These are phyloP conservation scores for Mimachlamys varia DNA, from an alignment of 2,888 invertebrate species.

Conservation along the genomic window DNA sequence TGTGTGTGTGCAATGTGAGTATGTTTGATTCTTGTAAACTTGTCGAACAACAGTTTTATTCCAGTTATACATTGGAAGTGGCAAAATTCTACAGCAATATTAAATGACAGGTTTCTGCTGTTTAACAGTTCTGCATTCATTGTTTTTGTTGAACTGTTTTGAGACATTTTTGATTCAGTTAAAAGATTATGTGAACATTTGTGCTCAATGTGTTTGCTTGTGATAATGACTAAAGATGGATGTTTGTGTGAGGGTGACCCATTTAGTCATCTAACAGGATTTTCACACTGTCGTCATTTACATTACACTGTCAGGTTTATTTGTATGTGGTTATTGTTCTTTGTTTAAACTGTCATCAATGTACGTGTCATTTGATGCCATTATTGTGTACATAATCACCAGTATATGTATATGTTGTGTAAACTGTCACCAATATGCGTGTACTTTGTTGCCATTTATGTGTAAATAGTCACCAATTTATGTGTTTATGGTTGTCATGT, in stretches of 20 bases:
- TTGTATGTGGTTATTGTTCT: neutral
- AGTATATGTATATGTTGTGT: neutral
- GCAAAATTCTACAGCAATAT: constrained; percentile 12
- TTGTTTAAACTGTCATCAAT: neutral
- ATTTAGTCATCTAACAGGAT: too few relatives aligned
- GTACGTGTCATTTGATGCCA: neutral
- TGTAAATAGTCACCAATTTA: neutral
- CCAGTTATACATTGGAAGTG: neutral
- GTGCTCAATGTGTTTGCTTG: neutral
- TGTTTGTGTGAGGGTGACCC: neutral
- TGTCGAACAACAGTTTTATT: neutral
- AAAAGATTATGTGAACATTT: neutral
- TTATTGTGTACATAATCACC: neutral
- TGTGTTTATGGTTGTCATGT: neutral
- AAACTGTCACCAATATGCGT: neutral
- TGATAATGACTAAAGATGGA: neutral
- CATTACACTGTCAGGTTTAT: too few relatives aligned
- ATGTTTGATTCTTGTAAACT: neutral
- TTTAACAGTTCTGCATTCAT: neutral
- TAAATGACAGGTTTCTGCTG: neutral
- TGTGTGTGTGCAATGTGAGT: neutral
- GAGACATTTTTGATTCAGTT: neutral
- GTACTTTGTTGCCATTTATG: constrained; percentile 2
- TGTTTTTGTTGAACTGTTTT: neutral
- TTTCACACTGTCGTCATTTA: too few relatives aligned